Conservation (phyloP, 2,797 vertebrate species). For the Semaprochilodus insignis region DNA sequence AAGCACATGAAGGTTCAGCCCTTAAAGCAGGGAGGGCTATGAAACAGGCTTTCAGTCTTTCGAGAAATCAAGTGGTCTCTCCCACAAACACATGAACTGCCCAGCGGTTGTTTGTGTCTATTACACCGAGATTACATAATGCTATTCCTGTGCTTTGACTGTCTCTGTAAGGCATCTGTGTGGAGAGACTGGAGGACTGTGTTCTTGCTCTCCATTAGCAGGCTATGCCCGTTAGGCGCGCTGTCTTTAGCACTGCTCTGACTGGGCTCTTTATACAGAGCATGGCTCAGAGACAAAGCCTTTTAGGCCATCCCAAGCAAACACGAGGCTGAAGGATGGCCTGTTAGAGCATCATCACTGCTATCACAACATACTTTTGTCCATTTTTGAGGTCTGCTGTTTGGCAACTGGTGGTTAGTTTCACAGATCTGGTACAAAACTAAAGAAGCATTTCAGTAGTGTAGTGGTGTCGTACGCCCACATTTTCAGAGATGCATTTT, state of each 20-base stretch:
- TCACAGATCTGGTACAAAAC: too few species aligned
- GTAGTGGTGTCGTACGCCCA: too few species aligned
- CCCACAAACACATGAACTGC: slow-evolving; percentile 42
- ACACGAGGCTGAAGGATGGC: slow-evolving; percentile 43
- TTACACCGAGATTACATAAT: slow-evolving; percentile 31
- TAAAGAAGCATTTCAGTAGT: too few species aligned
- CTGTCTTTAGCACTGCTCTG: neutral
- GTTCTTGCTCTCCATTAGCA: slow-evolving; percentile 40
- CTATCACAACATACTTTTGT: neutral
- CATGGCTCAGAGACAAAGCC: slow-evolving; percentile 19
- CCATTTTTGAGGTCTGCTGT: too few species aligned
- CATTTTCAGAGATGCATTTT: too few species aligned
- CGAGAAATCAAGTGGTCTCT: slow-evolving; percentile 17
- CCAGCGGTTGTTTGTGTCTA: slow-evolving; percentile 24
- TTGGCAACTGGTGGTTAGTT: too few species aligned
- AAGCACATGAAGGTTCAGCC: neutral
- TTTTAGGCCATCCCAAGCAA: slow-evolving; percentile 1
- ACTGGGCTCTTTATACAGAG: slow-evolving; percentile 37
- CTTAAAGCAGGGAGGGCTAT: neutral
- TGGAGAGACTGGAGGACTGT: slow-evolving; percentile 38
- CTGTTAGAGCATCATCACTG: slow-evolving; percentile 9
- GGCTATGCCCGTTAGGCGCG: slow-evolving; percentile 2
- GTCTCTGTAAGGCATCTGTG: slow-evolving; percentile 25
- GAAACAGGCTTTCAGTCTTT: slow-evolving; percentile 19
- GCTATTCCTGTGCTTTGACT: slow-evolving; percentile 8